phyloP scores from a whole-genome alignment of 2,888 invertebrate species.

The Achlya flavicornis region DNA sequence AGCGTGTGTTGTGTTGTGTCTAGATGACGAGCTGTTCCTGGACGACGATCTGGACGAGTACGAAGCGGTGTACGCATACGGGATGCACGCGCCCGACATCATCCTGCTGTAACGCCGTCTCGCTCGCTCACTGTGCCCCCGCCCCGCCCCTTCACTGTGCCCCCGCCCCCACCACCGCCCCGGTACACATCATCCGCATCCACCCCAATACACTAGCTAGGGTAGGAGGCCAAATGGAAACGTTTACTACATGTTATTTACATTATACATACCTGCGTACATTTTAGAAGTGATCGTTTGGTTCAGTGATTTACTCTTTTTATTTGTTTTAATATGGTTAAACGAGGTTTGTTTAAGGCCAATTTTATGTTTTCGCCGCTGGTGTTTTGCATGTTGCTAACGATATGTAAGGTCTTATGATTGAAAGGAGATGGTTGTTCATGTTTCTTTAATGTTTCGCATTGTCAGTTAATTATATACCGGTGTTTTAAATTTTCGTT shows the following conservation, averaged over 20 bases:
- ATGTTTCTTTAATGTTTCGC: background rate
- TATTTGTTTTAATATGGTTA: conserved; percentile 4
- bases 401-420: conserved; percentile 1
- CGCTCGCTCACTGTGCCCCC: conserved; percentile 1
- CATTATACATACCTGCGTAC: conserved; percentile 2
- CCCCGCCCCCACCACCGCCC: too few relatives aligned
- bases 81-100: conserved; percentile 53
- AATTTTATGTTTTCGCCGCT: conserved; percentile 12
- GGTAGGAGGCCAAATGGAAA: background rate
- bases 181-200: conserved; percentile 13
- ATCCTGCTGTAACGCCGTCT: conserved; percentile 45
- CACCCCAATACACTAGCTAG: conserved; percentile 14
- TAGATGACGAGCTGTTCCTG: conserved; percentile 63
- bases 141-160: too few relatives aligned
- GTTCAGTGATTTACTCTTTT: conserved; percentile 2
- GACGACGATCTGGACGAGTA: conserved; percentile 62
- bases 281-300: conserved; percentile 5
- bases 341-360: conserved; percentile 1
- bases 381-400: conserved; percentile 10
- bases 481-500: conserved; percentile 24
- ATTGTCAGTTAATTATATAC: conserved; percentile 23
- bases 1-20: background rate
- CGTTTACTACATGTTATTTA: background rate
- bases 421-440: background rate
- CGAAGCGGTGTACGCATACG: conserved; percentile 51